Conservation (phyloP, 1,140 invertebrate genomes). For the Nasonia giraulti region DNA sequence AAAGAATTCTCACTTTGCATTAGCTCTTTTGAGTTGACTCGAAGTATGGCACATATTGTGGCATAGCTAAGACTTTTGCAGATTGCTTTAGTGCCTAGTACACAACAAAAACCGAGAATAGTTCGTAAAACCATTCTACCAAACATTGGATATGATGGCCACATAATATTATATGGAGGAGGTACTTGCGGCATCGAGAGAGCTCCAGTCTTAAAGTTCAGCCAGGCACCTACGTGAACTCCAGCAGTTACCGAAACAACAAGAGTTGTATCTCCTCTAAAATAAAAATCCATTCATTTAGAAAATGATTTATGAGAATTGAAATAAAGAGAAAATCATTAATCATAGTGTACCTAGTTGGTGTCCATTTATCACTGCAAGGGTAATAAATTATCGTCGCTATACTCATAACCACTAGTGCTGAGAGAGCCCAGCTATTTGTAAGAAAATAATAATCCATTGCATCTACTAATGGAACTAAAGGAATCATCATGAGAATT, state of each 20-base stretch:
- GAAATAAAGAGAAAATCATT: slow-evolving; percentile 37
- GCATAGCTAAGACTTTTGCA: slow-evolving; percentile 83
- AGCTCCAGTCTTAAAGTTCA: slow-evolving; percentile 85
- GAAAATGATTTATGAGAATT: neutral
- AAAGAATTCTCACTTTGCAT: slow-evolving; percentile 78
- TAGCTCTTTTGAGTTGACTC: slow-evolving; percentile 78
- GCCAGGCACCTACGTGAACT: slow-evolving; percentile 86
- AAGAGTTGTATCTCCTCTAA: slow-evolving; percentile 90
- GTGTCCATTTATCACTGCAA: slow-evolving; percentile 85
- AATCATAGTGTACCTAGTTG: slow-evolving; percentile 79
- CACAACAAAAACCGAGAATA: slow-evolving; percentile 82
- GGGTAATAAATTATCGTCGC: slow-evolving; percentile 83
- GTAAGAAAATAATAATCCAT: slow-evolving; percentile 85
- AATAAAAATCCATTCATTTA: slow-evolving; percentile 29
- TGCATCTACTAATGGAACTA: slow-evolving; percentile 84
- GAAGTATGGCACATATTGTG: slow-evolving; percentile 81
- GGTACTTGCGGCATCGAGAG: slow-evolving; percentile 75
- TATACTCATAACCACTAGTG: slow-evolving; percentile 80
- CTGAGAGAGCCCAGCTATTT: slow-evolving; percentile 79
- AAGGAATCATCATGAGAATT: slow-evolving; percentile 79
- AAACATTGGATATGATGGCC: slow-evolving; percentile 84
- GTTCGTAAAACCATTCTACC: slow-evolving; percentile 81
- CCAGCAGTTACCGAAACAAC: slow-evolving; percentile 88
- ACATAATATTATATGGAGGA: slow-evolving; percentile 85
- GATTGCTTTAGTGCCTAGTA: slow-evolving; percentile 80